Percentiles rank a stretch among this genome's conserved stretches.
Evolutionary conservation across 2,113 vertebrate species (phyloP).

Genomic region (Ariopsis seemanni): DNA sequence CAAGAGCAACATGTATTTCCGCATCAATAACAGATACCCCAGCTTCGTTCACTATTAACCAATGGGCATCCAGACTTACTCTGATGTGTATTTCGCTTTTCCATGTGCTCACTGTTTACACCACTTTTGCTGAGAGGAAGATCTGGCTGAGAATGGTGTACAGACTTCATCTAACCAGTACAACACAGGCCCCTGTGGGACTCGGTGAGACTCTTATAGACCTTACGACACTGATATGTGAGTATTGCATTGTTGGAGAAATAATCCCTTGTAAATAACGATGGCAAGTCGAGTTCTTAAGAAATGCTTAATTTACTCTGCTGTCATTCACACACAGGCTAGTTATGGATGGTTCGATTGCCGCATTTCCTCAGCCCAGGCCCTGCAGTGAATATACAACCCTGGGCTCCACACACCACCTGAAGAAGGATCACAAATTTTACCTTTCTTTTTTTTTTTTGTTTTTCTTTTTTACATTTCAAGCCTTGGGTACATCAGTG

Average conservation of each 20-base stretch:
- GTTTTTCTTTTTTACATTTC: not conserved
- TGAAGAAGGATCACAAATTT: not conserved
- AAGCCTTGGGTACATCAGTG: not conserved
- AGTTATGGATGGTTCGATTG: not conserved
- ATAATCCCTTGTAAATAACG: slow-evolving; percentile 3
- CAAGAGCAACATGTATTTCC: not conserved
- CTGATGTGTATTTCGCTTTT: not conserved
- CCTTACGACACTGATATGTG: not conserved
- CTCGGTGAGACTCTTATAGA: not conserved
- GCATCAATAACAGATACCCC: not conserved
- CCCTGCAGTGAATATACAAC: not conserved
- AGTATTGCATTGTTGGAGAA: not conserved
- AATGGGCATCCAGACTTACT: not conserved
- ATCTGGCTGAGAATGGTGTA: not conserved
- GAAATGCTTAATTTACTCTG: slow-evolving; percentile 2
- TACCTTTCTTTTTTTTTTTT: not conserved
- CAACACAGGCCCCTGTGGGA: not conserved
- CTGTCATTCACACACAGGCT: not conserved
- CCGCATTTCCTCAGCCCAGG: not conserved
- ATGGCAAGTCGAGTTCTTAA: not conserved
- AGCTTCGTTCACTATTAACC: not conserved
- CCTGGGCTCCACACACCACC: not conserved
- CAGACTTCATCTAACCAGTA: not conserved
- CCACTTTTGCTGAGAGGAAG: not conserved
- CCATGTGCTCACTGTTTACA: not conserved